Base-by-base conservation (phyloP, 2,797 vertebrate species). In the Notolabrus celidotus region DNA sequence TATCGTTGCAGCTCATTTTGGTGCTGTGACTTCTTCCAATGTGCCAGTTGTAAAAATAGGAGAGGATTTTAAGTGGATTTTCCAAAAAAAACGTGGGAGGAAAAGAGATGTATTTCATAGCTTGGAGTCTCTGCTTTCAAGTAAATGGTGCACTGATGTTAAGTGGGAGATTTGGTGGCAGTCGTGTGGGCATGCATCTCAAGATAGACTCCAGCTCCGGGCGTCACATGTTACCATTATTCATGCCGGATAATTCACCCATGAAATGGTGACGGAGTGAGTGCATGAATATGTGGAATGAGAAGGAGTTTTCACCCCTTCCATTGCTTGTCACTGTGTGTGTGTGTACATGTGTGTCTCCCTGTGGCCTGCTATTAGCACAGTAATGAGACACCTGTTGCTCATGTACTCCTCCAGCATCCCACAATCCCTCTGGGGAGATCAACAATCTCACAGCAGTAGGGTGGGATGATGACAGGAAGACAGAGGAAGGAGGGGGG, bases 341-440 rank as follows among this genome's bases (percentile, higher is more conserved):
- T 54, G 43, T 34, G 36, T 51, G 41, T 39, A 60, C 43, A 50
- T 19, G 57, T 19, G n/a, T 3, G 23, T 69, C 39, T 81, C 69
- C 65, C 67, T 10, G 34, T 58, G 71, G 81, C 82, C 75, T 64
- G 57, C 69, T 77, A 74, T 84, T 77, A 85, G 71, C 59, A 49
- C 56, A 57, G 77, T 72, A 88, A 86, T 83, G 83, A 89, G 84
- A 80, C 83, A 90, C 85, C 77, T 86, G 87, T 89, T 88, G 49
- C 69, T 47, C 33, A 59, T 17, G 23, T 55, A 66, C 74, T 82
- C 67, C 83, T 71, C 59, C 75, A 72, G 61, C 74, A 84, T 80
- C 74, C 64, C 45, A 25, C 69, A 60, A 49, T 52, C 54, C 71
- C 80, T 74, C 76, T 57, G 70, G 71, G 77, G 76, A 70, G 49